These are phyloP conservation scores for Sarcophaga bullata DNA, from an alignment of 1,140 invertebrate species.

Conservation along the genomic window DNA sequence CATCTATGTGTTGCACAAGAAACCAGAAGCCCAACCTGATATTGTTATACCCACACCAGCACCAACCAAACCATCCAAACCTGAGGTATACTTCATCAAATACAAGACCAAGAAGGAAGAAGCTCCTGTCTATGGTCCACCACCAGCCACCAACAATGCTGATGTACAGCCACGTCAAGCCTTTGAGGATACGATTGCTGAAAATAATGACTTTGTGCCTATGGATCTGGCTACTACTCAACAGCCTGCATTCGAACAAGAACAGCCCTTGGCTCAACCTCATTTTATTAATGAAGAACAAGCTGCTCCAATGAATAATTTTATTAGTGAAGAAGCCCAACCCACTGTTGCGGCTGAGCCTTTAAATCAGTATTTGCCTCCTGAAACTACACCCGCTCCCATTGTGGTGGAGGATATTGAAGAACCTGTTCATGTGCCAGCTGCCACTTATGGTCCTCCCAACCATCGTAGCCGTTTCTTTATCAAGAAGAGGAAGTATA, in stretches of 20 bases:
- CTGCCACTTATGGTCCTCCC: constrained; percentile 58
- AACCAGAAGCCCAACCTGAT: constrained; percentile 79
- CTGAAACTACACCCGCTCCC: constrained; percentile 49
- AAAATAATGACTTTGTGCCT: constrained; percentile 53
- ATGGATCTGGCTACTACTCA: constrained; percentile 42
- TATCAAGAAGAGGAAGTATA: constrained; percentile 59
- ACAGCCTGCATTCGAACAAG: not conserved
- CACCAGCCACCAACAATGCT: constrained; percentile 60
- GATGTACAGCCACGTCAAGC: constrained; percentile 51
- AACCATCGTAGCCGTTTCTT: constrained; percentile 52
- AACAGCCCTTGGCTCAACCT: constrained; percentile 18
- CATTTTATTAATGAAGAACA: constrained; percentile 30
- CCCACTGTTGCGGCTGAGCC: constrained; percentile 53
- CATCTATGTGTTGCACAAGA: constrained; percentile 87
- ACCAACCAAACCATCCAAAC: constrained; percentile 81
- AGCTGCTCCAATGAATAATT: constrained; percentile 49
- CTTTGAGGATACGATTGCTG: constrained; percentile 63
- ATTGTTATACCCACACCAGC: constrained; percentile 79
- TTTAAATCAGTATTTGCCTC: constrained; percentile 59
- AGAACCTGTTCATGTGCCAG: constrained; percentile 53
- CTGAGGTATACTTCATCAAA: constrained; percentile 88
- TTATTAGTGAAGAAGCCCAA: constrained; percentile 53
- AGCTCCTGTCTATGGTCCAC: constrained; percentile 63
- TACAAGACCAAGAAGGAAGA: constrained; percentile 78
- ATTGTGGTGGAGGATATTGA: constrained; percentile 49